Evolutionary conservation across 2,888 invertebrate species (phyloP).

Genomic region (Girardia tigrina): DNA sequence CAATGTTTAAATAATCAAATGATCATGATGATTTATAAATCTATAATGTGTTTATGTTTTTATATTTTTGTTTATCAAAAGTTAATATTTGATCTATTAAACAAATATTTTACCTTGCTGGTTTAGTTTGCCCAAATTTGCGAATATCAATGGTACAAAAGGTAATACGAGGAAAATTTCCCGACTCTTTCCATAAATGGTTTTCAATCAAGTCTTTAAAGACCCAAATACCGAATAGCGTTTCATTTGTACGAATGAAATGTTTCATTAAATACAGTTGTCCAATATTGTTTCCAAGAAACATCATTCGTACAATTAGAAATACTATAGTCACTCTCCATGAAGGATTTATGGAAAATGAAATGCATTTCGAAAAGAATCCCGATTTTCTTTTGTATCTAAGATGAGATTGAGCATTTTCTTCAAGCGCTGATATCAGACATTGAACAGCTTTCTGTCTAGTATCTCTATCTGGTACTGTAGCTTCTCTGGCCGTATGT

Average conservation of each 20-base stretch:
- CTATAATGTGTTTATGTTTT: too few relatives aligned
- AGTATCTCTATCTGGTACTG: constrained; percentile 31
- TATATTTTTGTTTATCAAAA: too few relatives aligned
- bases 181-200: constrained; percentile 23
- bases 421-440: constrained; percentile 35
- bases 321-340: constrained; percentile 30
- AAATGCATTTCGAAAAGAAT: constrained; percentile 30
- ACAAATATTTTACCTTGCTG: constrained; percentile 8
- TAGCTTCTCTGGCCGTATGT: constrained; percentile 32
- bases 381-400: constrained; percentile 25
- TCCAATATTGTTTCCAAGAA: constrained; percentile 34
- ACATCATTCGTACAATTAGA: constrained; percentile 31
- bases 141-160: constrained; percentile 29
- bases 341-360: constrained; percentile 28
- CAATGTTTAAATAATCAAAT: too few relatives aligned
- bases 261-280: constrained; percentile 34
- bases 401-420: constrained; percentile 33
- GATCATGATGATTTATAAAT: too few relatives aligned
- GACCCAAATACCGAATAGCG: constrained; percentile 28
- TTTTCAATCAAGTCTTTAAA: constrained; percentile 33
- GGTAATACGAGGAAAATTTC: constrained; percentile 32
- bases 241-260: constrained; percentile 34
- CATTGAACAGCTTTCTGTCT: constrained; percentile 34
- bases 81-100: too few relatives aligned
- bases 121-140: constrained; percentile 21